phyloP scores from a whole-genome alignment of 2,113 vertebrate genomes.

The Callipepla squamata region DNA sequence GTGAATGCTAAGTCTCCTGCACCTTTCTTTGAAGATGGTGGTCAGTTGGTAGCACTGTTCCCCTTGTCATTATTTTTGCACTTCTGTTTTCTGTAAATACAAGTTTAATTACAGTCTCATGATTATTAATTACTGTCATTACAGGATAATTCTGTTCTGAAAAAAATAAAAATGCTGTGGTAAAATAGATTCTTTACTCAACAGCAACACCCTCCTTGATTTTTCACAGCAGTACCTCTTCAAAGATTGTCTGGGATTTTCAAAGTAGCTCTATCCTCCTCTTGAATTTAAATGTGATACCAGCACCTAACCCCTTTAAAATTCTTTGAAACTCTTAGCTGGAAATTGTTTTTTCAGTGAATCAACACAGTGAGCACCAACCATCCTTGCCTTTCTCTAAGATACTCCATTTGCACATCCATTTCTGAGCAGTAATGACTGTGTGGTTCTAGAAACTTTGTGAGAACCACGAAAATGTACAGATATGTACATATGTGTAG shows the following conservation, averaged over 20 bases:
- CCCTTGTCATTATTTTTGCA: not conserved
- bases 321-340: not conserved
- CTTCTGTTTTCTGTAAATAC: slow-evolving; percentile 42
- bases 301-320: not conserved
- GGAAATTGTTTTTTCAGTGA: not conserved
- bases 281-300: not conserved
- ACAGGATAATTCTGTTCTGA: not conserved
- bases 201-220: not conserved
- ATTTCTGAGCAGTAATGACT: not conserved
- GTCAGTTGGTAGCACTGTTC: not conserved
- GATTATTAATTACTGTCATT: slow-evolving; percentile 25
- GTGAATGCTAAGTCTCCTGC: not conserved
- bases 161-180: not conserved
- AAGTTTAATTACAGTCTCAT: slow-evolving; percentile 19
- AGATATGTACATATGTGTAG: not conserved
- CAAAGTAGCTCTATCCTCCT: not conserved
- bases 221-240: not conserved
- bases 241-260: not conserved
- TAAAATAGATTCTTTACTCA: not conserved
- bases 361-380: not conserved
- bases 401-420: not conserved
- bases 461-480: not conserved
- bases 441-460: not conserved
- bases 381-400: not conserved
- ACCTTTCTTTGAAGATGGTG: slow-evolving; percentile 8